These are phyloP conservation scores for Lagorchestes hirsutus DNA, from an alignment of 2,797 vertebrate genomes.

Conservation along the genomic window DNA sequence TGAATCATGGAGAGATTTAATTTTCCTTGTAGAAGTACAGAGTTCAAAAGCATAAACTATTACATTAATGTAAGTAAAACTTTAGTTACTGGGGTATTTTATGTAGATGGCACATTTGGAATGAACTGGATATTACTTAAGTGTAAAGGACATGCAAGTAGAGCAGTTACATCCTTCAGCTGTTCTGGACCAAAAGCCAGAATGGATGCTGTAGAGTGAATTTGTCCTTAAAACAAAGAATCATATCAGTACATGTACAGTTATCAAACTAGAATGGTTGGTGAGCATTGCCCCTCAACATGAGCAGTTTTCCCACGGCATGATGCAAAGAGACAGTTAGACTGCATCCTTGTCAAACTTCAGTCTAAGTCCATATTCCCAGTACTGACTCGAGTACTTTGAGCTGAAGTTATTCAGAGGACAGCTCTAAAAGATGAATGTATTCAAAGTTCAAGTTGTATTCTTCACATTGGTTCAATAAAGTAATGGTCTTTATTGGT, in stretches of 20 bases:
- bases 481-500: conserved; percentile 89
- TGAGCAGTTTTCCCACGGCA: conserved; percentile 99
- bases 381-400: conserved; percentile 91
- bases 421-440: conserved; percentile 87
- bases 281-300: conserved; percentile 96
- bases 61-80: conserved; percentile 97
- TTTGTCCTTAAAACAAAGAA: conserved; percentile 99
- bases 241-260: conserved; percentile 97
- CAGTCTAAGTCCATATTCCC: conserved; percentile 96
- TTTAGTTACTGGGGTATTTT: conserved; percentile 97
- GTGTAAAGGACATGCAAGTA: conserved; percentile 99
- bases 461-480: conserved; percentile 91
- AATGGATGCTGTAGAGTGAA: conserved; percentile 99
- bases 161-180: conserved; percentile 98
- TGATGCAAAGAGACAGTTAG: conserved; percentile 97
- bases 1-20: conserved; percentile 99
- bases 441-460: conserved; percentile 89
- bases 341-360: conserved; percentile 96
- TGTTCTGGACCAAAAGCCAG: conserved; percentile 98
- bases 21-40: conserved; percentile 95
- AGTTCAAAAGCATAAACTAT: conserved; percentile 97
- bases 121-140: conserved; percentile 87
- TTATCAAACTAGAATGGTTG: conserved; percentile 98
- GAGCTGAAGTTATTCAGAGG: conserved; percentile 87
- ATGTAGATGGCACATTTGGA: conserved; percentile 94